phyloP scores from a whole-genome alignment of 2,797 vertebrate genomes.

The Smutsia temminckii region DNA sequence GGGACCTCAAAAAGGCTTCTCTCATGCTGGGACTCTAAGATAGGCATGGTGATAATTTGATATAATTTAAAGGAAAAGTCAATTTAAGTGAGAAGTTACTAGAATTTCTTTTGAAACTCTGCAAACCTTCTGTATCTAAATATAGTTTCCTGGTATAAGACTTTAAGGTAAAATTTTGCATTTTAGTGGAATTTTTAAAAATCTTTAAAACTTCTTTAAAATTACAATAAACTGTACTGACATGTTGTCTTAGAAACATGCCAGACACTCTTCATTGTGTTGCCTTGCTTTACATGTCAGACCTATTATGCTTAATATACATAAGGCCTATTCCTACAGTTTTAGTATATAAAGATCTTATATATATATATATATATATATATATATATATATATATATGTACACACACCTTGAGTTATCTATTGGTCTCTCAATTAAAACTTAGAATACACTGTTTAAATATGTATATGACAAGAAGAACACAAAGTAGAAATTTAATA shows the following conservation, averaged over 20 bases:
- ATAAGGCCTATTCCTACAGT: constrained; percentile 68
- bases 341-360: not conserved
- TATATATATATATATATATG: no score
- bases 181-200: not conserved
- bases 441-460: no score
- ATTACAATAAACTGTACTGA: constrained; percentile 69
- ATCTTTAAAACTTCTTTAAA: constrained; percentile 45
- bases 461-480: constrained; percentile 62
- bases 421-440: no score
- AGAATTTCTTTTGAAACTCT: constrained; percentile 6
- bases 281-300: constrained; percentile 75
- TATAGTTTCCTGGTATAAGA: not conserved
- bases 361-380: no score
- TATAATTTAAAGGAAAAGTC: constrained; percentile 6
- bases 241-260: constrained; percentile 68
- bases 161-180: constrained; percentile 28
- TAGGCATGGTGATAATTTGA: not conserved
- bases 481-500: constrained; percentile 76
- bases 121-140: not conserved
- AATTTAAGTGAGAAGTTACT: not conserved
- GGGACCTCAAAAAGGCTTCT: not conserved
- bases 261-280: constrained; percentile 75
- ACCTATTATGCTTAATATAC: not conserved
- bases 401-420: no score
- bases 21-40: not conserved